These are phyloP conservation scores for Lepus europaeus DNA, from an alignment of 2,113 vertebrate genomes.

Conservation along the genomic window DNA sequence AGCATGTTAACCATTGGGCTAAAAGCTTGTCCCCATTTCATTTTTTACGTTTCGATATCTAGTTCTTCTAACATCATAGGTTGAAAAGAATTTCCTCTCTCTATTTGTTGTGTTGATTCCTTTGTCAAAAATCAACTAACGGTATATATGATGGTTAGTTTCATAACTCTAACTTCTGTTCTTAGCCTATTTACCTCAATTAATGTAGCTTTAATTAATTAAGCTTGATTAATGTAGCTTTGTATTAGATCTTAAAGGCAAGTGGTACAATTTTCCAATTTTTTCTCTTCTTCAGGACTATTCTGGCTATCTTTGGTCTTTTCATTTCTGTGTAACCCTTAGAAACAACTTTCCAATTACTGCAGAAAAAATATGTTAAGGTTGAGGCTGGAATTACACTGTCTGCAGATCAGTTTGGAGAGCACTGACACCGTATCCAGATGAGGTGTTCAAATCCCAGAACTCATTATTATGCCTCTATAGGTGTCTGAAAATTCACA, in stretches of 20 bases:
- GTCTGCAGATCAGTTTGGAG: not conserved
- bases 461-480: not conserved
- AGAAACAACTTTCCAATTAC: not conserved
- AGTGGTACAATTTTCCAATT: not conserved
- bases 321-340: not conserved
- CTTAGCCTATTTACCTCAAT: not conserved
- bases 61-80: conserved; percentile 1
- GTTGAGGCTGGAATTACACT: not conserved
- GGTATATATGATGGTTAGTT: not conserved
- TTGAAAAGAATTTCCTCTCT: not conserved
- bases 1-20: too few species aligned
- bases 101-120: not conserved
- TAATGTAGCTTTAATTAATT: too few species aligned
- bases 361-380: not conserved
- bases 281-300: not conserved
- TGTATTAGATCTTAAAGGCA: not conserved
- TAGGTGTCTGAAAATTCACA: not conserved
- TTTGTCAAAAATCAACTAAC: not conserved
- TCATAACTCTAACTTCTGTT: not conserved
- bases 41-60: not conserved
- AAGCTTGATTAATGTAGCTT: not conserved
- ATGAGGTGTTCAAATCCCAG: not conserved
- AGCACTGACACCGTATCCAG: not conserved
- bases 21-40: too few species aligned
- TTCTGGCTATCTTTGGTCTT: not conserved